Evolutionary conservation across 1,140 invertebrate species (phyloP), one percentile per base, ranked within the genome.

Genomic region (Lepidotrigona ventralis): DNA sequence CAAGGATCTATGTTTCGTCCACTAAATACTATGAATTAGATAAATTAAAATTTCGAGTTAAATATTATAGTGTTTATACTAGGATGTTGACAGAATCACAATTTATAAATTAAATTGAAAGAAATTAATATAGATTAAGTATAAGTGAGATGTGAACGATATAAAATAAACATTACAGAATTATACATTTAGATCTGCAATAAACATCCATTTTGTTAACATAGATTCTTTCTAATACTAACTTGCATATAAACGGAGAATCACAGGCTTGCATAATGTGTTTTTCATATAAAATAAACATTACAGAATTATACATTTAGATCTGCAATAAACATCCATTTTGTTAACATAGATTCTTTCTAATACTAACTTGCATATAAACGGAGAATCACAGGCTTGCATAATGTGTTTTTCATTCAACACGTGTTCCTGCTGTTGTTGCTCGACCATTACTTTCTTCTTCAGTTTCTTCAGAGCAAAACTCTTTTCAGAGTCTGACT

Each of bases 401-500:
- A 98, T 98, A 70, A 99, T 98, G 88, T 97, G 96, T 93, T 98
- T 99, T 93, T 99, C 98, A 85, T 97, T 98, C 90, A 97, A 97
- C 6, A 98, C 97, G 91, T 99, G 98, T 85, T 98, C 97, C 85
- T 99, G 98, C 91, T 99, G 98, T 90, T 98, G 97, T 80, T 98
- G 98, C 74, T 98, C 97, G 11, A 98, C 97, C 93, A 99, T 98
- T 86, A 98, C 98, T 68, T 97, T 96, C 93, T 99, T 99, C 92
- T 98, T 98, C 64, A 99, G 95, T 88, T 97, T 97, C 94, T 99
- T 99, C 70, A 99, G 94, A 0, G 98, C 98, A 92, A 98, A 98
- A 69, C 95, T 96, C 72, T 95, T 96, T 69, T 96, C 95, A 51
- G 93, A 94, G 89, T 95, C 91, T 88, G 95, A 92, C 68, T 85